A percentile compares a stretch with the other conserved stretches of the same genome.
These are phyloP conservation scores for Leptodirus hochenwartii DNA, from an alignment of 2,888 invertebrate species.

Conservation along the genomic window DNA sequence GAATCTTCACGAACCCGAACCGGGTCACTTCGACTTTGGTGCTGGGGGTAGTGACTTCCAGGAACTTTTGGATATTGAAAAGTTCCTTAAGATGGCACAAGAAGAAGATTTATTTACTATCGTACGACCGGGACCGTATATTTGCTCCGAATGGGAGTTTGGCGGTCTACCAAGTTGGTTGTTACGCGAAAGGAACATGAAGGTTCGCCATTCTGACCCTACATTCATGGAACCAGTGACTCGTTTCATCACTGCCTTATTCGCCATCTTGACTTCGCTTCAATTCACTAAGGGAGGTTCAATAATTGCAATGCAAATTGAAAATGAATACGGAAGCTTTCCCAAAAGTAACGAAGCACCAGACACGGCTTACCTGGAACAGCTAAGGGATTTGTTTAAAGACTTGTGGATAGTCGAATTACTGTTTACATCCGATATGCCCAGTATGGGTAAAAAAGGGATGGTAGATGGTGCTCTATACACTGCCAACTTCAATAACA, in stretches of 20 bases:
- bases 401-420: slow-evolving; percentile 27
- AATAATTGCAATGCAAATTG: slow-evolving; percentile 72
- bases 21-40: slow-evolving; percentile 29
- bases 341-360: slow-evolving; percentile 13
- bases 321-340: slow-evolving; percentile 81
- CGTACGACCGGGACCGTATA: slow-evolving; percentile 73
- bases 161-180: slow-evolving; percentile 29
- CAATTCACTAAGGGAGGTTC: slow-evolving; percentile 62
- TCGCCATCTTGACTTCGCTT: slow-evolving; percentile 29
- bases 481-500: slow-evolving; percentile 34
- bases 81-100: slow-evolving; percentile 50
- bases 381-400: slow-evolving; percentile 23
- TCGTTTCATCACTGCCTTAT: slow-evolving; percentile 30
- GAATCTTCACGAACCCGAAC: slow-evolving; percentile 70
- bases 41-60: slow-evolving; percentile 47
- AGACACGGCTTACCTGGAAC: slow-evolving; percentile 25
- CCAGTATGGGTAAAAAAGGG: slow-evolving; percentile 12
- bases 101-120: slow-evolving; percentile 61
- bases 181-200: slow-evolving; percentile 23
- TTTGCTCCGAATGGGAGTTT: slow-evolving; percentile 72
- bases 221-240: slow-evolving; percentile 29
- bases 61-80: slow-evolving; percentile 36
- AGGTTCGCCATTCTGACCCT: slow-evolving; percentile 15
- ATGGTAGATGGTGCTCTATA: slow-evolving; percentile 17
- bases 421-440: slow-evolving; percentile 32